Conservation (phyloP, 2,888 invertebrate species). For the Chrysodeixis includens region DNA sequence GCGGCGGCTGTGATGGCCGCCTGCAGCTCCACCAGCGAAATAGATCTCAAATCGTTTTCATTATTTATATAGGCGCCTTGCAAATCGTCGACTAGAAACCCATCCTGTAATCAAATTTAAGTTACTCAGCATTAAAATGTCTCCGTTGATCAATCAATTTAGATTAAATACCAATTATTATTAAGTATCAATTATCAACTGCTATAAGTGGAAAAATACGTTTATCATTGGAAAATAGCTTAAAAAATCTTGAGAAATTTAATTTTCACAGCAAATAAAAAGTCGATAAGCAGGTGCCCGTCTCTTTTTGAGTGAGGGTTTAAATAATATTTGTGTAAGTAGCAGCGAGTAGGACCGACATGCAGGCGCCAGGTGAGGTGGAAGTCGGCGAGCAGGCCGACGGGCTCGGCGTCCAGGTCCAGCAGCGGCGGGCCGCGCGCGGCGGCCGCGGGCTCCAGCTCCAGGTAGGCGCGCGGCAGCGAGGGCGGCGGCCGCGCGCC, state of each 20-base stretch:
- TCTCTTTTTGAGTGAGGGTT: too few species aligned
- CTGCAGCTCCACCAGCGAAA: slow-evolving; percentile 77
- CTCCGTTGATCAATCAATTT: too few species aligned
- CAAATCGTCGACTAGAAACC: slow-evolving; percentile 76
- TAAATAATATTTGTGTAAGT: too few species aligned
- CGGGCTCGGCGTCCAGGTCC: slow-evolving; percentile 75
- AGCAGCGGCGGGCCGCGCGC: slow-evolving; percentile 68
- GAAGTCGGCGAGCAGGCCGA: slow-evolving; percentile 81
- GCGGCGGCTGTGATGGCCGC: slow-evolving; percentile 71
- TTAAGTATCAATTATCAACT: too few species aligned
- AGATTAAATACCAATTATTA: too few species aligned
- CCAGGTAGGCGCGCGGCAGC: slow-evolving; percentile 79
- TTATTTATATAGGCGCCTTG: slow-evolving; percentile 41
- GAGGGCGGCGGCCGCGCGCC: slow-evolving; percentile 77
- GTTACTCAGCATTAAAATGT: background rate
- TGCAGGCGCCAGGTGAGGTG: slow-evolving; percentile 75
- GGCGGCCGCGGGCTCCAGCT: slow-evolving; percentile 78
- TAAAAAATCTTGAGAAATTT: too few species aligned
- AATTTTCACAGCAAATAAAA: too few species aligned
- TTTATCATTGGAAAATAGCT: too few species aligned
- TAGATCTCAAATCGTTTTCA: slow-evolving; percentile 59
- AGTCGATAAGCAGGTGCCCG: too few species aligned
- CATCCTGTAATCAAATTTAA: slow-evolving; percentile 61
- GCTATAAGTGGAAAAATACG: too few species aligned
- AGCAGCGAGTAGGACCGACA: slow-evolving; percentile 55